phyloP scores from a whole-genome alignment of 2,888 invertebrate species.

The Acleris literana region DNA sequence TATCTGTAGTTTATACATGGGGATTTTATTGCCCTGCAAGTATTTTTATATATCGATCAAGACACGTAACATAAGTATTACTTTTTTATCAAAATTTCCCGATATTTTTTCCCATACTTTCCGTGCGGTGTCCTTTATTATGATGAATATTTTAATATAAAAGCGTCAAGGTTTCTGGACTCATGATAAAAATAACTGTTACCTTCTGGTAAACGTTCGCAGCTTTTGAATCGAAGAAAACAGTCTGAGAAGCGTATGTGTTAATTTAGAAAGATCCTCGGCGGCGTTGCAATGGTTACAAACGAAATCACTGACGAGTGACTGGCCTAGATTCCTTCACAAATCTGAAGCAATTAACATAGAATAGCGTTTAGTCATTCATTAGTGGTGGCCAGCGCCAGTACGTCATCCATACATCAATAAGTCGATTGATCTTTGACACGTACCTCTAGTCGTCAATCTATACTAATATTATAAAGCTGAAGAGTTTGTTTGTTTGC shows the following conservation, averaged over 20 bases:
- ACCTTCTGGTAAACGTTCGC: background rate
- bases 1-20: too few species aligned
- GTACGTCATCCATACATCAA: conserved; percentile 21
- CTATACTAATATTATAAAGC: too few species aligned
- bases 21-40: too few species aligned
- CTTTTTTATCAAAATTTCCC: too few species aligned
- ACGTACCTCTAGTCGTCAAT: conserved; percentile 5
- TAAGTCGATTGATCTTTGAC: conserved; percentile 19
- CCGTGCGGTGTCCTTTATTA: too few species aligned
- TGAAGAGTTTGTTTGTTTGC: too few species aligned
- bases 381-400: background rate
- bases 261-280: conserved; percentile 3
- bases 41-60: too few species aligned
- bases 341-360: conserved; percentile 34
- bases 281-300: conserved; percentile 2
- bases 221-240: too few species aligned
- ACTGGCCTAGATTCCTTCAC: conserved; percentile 27
- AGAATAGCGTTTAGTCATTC: conserved; percentile 30
- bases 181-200: background rate
- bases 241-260: too few species aligned
- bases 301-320: conserved; percentile 13
- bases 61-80: too few species aligned
- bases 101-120: too few species aligned
- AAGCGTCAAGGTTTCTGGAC: background rate
- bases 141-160: background rate